Evolutionary conservation across 2,888 invertebrate species (phyloP).

Genomic region (Boloria selene): DNA sequence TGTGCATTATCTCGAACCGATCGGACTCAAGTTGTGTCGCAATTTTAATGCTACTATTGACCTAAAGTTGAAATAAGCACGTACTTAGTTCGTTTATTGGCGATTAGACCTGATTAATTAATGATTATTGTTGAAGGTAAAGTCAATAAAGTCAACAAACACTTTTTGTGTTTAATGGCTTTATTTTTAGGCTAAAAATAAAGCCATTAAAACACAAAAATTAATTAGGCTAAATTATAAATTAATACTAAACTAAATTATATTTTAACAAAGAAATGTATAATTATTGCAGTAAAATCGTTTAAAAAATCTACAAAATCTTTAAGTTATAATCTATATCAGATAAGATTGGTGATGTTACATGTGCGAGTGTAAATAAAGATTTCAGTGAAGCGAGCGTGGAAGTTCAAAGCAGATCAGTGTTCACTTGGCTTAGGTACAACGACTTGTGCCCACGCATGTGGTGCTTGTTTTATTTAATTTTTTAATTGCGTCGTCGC

Average conservation of each 20-base stretch:
- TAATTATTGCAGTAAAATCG: too few species aligned
- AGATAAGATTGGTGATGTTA: too few species aligned
- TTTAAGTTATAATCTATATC: too few species aligned
- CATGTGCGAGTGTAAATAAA: constrained; percentile 2
- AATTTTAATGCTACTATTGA: constrained; percentile 48
- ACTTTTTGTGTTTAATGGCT: too few species aligned
- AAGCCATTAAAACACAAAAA: too few species aligned
- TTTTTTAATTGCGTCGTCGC: constrained; percentile 73
- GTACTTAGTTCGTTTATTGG: constrained; percentile 15
- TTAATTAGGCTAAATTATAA: too few species aligned
- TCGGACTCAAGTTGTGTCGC: constrained; percentile 58
- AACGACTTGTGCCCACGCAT: constrained; percentile 57
- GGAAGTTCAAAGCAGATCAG: constrained; percentile 27
- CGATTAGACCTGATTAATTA: background rate
- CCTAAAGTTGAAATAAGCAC: constrained; percentile 33
- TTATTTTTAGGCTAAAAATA: too few species aligned
- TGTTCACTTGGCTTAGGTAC: constrained; percentile 35
- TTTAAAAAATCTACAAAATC: too few species aligned
- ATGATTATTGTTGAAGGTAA: background rate
- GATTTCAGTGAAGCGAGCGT: constrained; percentile 11
- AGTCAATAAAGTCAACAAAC: too few species aligned
- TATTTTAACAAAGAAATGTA: too few species aligned
- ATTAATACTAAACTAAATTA: too few species aligned
- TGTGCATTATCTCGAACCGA: constrained; percentile 68
- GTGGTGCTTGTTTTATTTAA: constrained; percentile 62